Percentiles rank a stretch among this genome's conserved stretches.
phyloP scores from a whole-genome alignment of 2,888 invertebrate genomes.

The Therioaphis trifolii region DNA sequence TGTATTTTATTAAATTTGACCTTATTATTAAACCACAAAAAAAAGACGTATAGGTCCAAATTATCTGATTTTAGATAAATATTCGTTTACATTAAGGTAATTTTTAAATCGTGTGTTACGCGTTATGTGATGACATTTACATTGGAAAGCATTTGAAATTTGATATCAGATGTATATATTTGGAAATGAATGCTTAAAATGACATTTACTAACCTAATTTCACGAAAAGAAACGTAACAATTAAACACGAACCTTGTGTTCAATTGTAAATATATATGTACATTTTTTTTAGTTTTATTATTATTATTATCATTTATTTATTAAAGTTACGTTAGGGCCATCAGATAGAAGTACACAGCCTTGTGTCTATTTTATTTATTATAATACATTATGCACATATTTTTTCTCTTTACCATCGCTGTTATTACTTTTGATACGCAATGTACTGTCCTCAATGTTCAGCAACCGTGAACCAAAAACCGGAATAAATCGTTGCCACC shows the following conservation, averaged over 20 bases:
- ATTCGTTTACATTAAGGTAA: not conserved
- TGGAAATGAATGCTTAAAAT: not conserved
- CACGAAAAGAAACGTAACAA: slow-evolving; percentile 39
- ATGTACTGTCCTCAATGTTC: slow-evolving; percentile 62
- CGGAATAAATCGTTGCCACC: slow-evolving; percentile 57
- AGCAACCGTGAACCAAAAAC: slow-evolving; percentile 63
- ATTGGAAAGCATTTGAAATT: slow-evolving; percentile 16
- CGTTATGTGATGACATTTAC: not conserved
- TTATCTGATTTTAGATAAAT: no score
- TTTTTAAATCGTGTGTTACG: not conserved
- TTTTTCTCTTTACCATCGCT: slow-evolving; percentile 47
- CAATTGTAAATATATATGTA: slow-evolving; percentile 15
- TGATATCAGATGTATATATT: not conserved
- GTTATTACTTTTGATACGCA: slow-evolving; percentile 60
- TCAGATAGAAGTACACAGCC: slow-evolving; percentile 62
- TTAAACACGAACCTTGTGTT: slow-evolving; percentile 54
- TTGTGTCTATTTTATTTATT: slow-evolving; percentile 61
- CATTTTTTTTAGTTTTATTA: slow-evolving; percentile 24
- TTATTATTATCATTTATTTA: slow-evolving; percentile 55
- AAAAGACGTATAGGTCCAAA: no score
- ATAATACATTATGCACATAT: slow-evolving; percentile 60
- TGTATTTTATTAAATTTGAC: not conserved
- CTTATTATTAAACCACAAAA: not conserved
- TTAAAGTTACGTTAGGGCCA: slow-evolving; percentile 60
- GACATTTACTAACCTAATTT: slow-evolving; percentile 40